Evolutionary conservation across 2,797 vertebrate genomes (phyloP), one percentile per base, ranked within the genome.

Genomic region (Hozukius guyotensis): DNA sequence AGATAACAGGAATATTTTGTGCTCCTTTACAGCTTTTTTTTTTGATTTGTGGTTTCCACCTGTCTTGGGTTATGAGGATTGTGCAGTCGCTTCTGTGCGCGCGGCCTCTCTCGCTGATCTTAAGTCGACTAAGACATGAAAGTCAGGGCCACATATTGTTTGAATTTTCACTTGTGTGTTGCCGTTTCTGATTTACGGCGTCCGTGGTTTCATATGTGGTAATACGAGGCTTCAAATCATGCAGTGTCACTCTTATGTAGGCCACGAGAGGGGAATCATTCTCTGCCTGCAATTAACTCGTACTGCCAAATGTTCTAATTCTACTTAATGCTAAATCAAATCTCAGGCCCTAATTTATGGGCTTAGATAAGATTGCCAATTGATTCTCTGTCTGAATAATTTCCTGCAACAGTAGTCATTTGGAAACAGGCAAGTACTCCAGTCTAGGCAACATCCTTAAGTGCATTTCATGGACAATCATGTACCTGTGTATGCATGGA

Each of bases 21-120:
- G 78, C 80, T 86, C 49, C 80, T 87, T 82, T 85, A 74, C 82
- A 70, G 74, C 29, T 27, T 59, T 27, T 42, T 64, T 81, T 82
- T 76, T 78, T 92, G 90, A 94, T 94, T 91, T 93, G 87, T 92
- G 88, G 87, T 82, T 89, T 92, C 85, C 89, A 88, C 89, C 90
- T 94, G 89, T 89, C 83, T 90, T 49, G 46, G 66, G 83, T 91
- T 92, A 87, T 25, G 57, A 75, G 77, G 74, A 75, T 81, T 88
- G 52, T 61, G 61, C 79, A 31, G 60, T 82, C 82, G 73, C 83
- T 88, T 78, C 78, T 77, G 83, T 83, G 53, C 9, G 60, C 76
- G 68, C 14, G 60, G 75, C 83, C 76, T 16, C 66, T 61, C 31
- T 9, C 20, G 8, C 71, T 70, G 67, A 83, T 13, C 69, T 64